phyloP scores from a whole-genome alignment of 2,113 vertebrate species.

The Dipodomys stephensi region DNA sequence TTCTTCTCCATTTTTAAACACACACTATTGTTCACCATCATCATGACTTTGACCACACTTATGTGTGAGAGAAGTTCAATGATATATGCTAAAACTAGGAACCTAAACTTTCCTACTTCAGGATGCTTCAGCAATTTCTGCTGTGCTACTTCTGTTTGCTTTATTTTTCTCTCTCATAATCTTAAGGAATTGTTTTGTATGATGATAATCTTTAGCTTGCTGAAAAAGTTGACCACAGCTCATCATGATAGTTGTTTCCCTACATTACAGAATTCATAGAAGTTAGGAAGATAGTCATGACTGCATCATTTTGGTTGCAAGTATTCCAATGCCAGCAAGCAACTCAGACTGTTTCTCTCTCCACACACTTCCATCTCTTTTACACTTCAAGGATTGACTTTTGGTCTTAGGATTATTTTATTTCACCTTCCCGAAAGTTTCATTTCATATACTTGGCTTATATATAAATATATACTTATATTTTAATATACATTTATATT shows the following conservation, averaged over 20 bases:
- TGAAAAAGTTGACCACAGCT: slow-evolving; percentile 30
- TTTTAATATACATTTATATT: too few relatives aligned
- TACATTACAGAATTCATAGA: background rate
- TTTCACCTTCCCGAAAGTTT: slow-evolving; percentile 64
- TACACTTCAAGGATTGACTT: slow-evolving; percentile 58
- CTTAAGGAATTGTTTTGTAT: background rate
- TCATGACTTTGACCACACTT: background rate
- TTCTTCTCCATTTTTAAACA: rapidly evolving
- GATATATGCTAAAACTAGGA: rapidly evolving
- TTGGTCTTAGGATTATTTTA: slow-evolving; percentile 52
- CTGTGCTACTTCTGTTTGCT: background rate
- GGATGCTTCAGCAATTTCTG: background rate
- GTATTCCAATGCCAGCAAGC: background rate
- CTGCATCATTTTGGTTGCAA: background rate
- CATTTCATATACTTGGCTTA: slow-evolving; percentile 60
- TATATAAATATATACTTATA: background rate
- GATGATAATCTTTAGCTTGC: background rate
- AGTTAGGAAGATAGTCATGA: background rate
- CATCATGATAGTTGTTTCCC: background rate
- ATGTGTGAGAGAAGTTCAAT: background rate
- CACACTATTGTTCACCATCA: background rate
- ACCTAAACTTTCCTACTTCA: background rate
- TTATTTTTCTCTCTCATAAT: background rate
- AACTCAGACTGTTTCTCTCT: slow-evolving; percentile 49
- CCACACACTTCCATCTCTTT: slow-evolving; percentile 30